Base-by-base conservation (phyloP, 2,888 invertebrate genomes). In the Microchrysa polita region DNA sequence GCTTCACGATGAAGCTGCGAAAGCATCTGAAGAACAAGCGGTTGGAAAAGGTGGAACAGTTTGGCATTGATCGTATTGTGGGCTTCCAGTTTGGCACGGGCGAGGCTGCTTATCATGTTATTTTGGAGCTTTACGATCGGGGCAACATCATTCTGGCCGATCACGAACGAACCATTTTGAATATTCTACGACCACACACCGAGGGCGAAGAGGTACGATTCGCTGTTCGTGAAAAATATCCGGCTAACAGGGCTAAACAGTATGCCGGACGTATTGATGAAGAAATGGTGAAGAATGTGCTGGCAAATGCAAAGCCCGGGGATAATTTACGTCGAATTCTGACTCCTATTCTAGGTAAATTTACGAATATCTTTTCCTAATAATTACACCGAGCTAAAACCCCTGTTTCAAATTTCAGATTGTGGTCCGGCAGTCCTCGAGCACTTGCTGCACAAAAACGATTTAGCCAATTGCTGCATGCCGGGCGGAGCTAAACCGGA, bases 11-110 rank as follows among this genome's bases (percentile, higher is more conserved):
- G 98, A 99, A 99, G 88, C 87, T 99, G 82, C 88, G 99, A 69
- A 99, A 99, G 86, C 99, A 99, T 85, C 87, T 99, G 55, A 95
- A 94, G 82, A 97, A 98, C 84, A 96, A 98, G 82, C 90, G 99
- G 2, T 86, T 99, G 1, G 98, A 98, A 85, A 89, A 87, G 63
- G 86, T 98, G 0, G 86, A 86, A 1, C 98, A 98, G 85, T 84
- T 99, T 0, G 98, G 98, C 1, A 89, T 92, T 5, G 99, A 99
- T 85, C 90, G 99, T 82, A 93, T 99, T 63, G 89, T 99, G 14
- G 94, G 97, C 84, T 86, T 99, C 65, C 95, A 97, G 84, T 99
- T 99, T 86, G 99, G 99, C 12, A 91, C 90, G 2, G 92, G 93
- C 0, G 96, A 97, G 81, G 96, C 95, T 0, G 94, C 97, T 0